Conservation (phyloP, 2,113 vertebrate species). For the Meriones unguiculatus region DNA sequence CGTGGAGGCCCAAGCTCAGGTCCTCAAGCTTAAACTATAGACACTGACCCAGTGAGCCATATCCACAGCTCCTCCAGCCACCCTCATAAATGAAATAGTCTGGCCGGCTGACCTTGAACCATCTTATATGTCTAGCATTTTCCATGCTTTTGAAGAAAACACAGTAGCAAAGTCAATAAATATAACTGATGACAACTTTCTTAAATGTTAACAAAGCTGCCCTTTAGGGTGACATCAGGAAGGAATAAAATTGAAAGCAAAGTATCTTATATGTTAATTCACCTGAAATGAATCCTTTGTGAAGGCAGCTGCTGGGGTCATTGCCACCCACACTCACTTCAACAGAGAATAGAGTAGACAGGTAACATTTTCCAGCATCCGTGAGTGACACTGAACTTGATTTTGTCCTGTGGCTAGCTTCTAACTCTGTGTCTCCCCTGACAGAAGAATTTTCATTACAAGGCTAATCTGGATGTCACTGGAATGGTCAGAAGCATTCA, state of each 20-base stretch:
- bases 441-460: conserved; percentile 8
- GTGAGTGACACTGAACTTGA: conserved; percentile 36
- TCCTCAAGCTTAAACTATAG: not conserved
- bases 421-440: not conserved
- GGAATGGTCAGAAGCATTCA: not conserved
- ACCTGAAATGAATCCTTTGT: not conserved
- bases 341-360: not conserved
- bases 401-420: conserved; percentile 46
- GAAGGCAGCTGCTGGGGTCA: not conserved
- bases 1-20: no score
- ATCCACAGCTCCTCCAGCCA: not conserved
- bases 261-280: not conserved
- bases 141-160: conserved; percentile 32
- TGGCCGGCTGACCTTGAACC: not conserved
- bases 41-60: no score
- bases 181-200: not conserved
- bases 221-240: not conserved
- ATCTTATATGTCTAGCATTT: not conserved
- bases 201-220: not conserved
- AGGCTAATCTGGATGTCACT: not conserved
- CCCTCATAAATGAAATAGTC: not conserved
- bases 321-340: not conserved
- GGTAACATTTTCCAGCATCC: conserved; percentile 25
- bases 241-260: conserved; percentile 26
- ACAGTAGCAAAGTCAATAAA: not conserved